Evolutionary conservation across 2,888 invertebrate genomes (phyloP), one percentile per base, ranked within the genome.

Genomic region (Osmoderma eremita): DNA sequence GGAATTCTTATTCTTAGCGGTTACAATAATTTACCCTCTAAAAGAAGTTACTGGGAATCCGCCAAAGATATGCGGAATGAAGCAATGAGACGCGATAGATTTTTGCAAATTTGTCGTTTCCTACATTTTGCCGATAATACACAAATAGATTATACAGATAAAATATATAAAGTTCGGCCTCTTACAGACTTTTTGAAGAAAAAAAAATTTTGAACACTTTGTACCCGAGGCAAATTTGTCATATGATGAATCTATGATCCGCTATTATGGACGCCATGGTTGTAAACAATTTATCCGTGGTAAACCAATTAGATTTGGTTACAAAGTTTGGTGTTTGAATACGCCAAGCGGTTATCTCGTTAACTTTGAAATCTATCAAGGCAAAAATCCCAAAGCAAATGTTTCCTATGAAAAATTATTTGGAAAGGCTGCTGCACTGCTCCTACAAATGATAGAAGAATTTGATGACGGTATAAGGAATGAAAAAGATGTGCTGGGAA

Each of bases 291-390:
- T 74, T 69, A 71, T 78, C 8, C 56, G 73, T 17, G 75, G 76
- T 5, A 80, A 79, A 54, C 77, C 76, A 3, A 79, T 78, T 41
- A 63, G 75, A 49, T 78, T 78, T 72, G 74, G 75, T 5, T 78
- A 72, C 61, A 78, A 79, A 71, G 69, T 75, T 56, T 78, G 78
- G 77, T 72, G 69, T 49, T 50, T 77, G n/a, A 77, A 76, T 69
- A 69, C 72, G 22, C 63, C 49, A 15, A 42, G 63, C 45, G 77
- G 75, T n/a, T 77, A 78, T 68, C 66, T 78, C n/a, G 69, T 77
- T n/a, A 74, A 77, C 69, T 77, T 76, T 72, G 74, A 79, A 56
- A 18, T 78, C 50, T 77, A 76, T 66, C 75, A 78, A 69, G 72
- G 75, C 15, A 74, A 72, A 71, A 68, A 71, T 67, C 49, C 62